These are phyloP conservation scores for Pipistrellus nathusii DNA, from an alignment of 2,797 vertebrate genomes.

Conservation along the genomic window DNA sequence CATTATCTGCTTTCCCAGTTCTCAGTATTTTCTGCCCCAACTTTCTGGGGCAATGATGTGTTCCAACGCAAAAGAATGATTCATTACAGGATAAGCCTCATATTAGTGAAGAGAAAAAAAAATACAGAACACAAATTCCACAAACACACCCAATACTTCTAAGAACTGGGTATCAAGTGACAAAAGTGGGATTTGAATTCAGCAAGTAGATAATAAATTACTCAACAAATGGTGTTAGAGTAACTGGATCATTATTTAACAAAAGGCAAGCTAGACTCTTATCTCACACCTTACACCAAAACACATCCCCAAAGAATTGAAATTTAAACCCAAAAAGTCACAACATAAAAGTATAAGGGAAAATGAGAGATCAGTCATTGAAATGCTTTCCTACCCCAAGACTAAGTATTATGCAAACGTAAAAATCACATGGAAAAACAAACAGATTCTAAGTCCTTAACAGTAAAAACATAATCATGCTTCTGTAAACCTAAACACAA, in stretches of 20 bases:
- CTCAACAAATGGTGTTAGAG: neutral
- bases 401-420: neutral
- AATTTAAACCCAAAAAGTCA: neutral
- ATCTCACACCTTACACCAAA: slow-evolving; percentile 42
- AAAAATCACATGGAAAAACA: slow-evolving; percentile 5
- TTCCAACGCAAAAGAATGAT: neutral
- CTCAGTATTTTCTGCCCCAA: neutral
- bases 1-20: neutral
- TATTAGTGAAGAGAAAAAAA: neutral
- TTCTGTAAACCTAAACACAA: neutral
- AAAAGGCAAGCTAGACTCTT: slow-evolving; percentile 38
- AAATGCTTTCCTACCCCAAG: neutral
- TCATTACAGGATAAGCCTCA: neutral
- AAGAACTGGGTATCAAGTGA: neutral
- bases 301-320: slow-evolving; percentile 35
- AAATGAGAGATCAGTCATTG: neutral
- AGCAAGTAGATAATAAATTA: neutral
- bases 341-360: slow-evolving; percentile 12
- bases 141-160: neutral
- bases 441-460: slow-evolving; percentile 19
- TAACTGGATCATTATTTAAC: slow-evolving; percentile 24
- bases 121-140: slow-evolving; percentile 10
- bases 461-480: neutral
- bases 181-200: slow-evolving; percentile 11
- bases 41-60: neutral